Percentiles rank a stretch among this genome's conserved stretches.
These are phyloP conservation scores for Oreochromis niloticus DNA, from an alignment of 2,113 vertebrate species.

Conservation along the genomic window DNA sequence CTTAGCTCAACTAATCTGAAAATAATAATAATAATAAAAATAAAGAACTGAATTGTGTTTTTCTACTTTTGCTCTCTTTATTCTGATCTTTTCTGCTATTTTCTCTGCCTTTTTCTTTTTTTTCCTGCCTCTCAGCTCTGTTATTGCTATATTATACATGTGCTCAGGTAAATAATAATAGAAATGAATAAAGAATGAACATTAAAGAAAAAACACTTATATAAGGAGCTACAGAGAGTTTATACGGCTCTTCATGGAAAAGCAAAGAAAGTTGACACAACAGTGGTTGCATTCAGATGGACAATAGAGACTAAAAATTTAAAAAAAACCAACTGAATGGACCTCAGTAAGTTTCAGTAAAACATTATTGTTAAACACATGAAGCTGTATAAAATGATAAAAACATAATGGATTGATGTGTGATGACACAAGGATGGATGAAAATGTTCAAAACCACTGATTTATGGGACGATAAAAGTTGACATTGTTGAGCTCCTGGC, in stretches of 20 bases:
- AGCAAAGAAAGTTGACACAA: not conserved
- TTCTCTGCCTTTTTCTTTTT: not conserved
- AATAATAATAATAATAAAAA: not conserved
- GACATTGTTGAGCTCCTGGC: not conserved
- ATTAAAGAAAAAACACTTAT: not conserved
- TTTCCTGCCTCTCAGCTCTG: not conserved
- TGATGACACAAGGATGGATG: accelerated
- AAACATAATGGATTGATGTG: not conserved
- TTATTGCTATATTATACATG: accelerated
- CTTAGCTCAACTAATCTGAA: not conserved
- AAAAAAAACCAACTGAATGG: accelerated
- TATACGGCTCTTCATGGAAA: not conserved
- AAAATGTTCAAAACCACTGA: not conserved
- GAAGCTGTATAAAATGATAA: not conserved
- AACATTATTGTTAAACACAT: not conserved
- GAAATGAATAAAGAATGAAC: accelerated
- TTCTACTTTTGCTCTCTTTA: not conserved
- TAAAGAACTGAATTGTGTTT: not conserved
- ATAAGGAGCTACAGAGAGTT: not conserved
- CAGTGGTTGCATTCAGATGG: not conserved
- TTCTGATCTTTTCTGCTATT: not conserved
- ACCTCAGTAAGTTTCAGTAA: not conserved
- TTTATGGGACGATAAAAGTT: not conserved
- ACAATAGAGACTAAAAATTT: not conserved
- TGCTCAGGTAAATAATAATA: not conserved